phyloP scores from a whole-genome alignment of 2,888 invertebrate species.

The Calephelis perditalis region DNA sequence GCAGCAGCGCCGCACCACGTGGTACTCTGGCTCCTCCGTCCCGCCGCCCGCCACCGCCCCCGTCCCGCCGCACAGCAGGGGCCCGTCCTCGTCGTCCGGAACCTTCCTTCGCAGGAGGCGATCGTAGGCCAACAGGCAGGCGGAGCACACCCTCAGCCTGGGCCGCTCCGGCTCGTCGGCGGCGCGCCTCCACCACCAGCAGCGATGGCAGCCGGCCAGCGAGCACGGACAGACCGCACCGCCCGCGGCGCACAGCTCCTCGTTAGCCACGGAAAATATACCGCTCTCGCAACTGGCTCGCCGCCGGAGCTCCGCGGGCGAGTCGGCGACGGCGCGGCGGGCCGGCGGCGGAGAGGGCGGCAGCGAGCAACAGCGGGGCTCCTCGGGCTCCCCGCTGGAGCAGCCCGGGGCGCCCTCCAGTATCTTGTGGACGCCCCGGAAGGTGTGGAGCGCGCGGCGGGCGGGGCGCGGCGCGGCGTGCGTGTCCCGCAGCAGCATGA shows the following conservation, averaged over 20 bases:
- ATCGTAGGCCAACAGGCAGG: conserved; percentile 51
- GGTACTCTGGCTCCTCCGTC: conserved; percentile 43
- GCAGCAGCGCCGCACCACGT: conserved; percentile 56
- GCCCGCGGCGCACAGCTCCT: conserved; percentile 79
- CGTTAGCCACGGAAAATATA: conserved; percentile 92
- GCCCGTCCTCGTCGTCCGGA: conserved; percentile 32
- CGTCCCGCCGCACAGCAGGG: conserved; percentile 48
- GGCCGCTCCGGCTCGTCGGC: conserved; percentile 33
- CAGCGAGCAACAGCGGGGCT: conserved; percentile 51
- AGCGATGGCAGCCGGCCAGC: conserved; percentile 63
- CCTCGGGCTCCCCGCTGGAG: conserved; percentile 37
- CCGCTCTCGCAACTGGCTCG: conserved; percentile 93
- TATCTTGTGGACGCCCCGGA: conserved; percentile 90
- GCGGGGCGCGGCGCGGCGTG: conserved; percentile 83
- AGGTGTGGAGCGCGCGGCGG: conserved; percentile 85
- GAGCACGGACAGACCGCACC: conserved; percentile 64
- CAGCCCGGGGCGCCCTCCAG: conserved; percentile 77
- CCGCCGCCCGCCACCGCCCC: conserved; percentile 38
- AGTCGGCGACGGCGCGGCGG: conserved; percentile 35
- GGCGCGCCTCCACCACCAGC: conserved; percentile 55
- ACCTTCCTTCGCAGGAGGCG: conserved; percentile 36
- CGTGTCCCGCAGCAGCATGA: conserved; percentile 90
- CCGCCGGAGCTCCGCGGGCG: conserved; percentile 59
- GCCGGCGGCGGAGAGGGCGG: conserved; percentile 58
- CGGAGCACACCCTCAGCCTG: conserved; percentile 39